Evolutionary conservation across 2,888 invertebrate genomes (phyloP).

Genomic region (Hydrotaea cyrtoneurina): DNA sequence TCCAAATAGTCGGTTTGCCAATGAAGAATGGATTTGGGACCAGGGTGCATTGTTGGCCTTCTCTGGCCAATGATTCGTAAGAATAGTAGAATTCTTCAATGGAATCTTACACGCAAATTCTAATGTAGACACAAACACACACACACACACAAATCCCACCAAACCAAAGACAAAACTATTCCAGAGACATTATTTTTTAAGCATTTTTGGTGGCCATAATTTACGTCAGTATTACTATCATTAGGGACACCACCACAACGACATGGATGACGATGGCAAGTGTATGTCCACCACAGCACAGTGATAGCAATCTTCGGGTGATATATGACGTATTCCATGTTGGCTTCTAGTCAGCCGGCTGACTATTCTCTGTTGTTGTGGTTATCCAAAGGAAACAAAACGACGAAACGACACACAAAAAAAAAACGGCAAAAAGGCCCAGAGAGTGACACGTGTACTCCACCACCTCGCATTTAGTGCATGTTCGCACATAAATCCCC

Average conservation of each 20-base stretch:
- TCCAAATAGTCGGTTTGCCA: no score
- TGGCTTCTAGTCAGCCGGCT: constrained; percentile 11
- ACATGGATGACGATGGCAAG: constrained; percentile 66
- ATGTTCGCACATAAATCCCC: constrained; percentile 67
- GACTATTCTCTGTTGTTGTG: constrained; percentile 49
- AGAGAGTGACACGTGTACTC: constrained; percentile 62
- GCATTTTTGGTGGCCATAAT: constrained; percentile 64
- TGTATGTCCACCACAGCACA: constrained; percentile 55
- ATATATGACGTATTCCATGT: constrained; percentile 56
- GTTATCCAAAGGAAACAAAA: constrained; percentile 18
- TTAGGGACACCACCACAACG: constrained; percentile 60
- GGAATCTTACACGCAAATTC: constrained; percentile 33
- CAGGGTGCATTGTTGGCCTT: constrained; percentile 25
- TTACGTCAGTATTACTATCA: constrained; percentile 69
- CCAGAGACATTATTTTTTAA: constrained; percentile 33
- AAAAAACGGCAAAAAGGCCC: background rate
- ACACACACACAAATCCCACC: background rate
- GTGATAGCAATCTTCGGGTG: constrained; percentile 69
- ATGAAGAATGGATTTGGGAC: no score
- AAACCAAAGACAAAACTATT: constrained; percentile 17
- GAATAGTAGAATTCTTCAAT: constrained; percentile 35
- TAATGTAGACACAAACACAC: constrained; percentile 4
- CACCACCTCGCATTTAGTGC: constrained; percentile 39
- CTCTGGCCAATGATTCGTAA: constrained; percentile 54
- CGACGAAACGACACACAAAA: no score